phyloP scores from a whole-genome alignment of 1,140 invertebrate genomes.

The Chrysoperla carnea region DNA sequence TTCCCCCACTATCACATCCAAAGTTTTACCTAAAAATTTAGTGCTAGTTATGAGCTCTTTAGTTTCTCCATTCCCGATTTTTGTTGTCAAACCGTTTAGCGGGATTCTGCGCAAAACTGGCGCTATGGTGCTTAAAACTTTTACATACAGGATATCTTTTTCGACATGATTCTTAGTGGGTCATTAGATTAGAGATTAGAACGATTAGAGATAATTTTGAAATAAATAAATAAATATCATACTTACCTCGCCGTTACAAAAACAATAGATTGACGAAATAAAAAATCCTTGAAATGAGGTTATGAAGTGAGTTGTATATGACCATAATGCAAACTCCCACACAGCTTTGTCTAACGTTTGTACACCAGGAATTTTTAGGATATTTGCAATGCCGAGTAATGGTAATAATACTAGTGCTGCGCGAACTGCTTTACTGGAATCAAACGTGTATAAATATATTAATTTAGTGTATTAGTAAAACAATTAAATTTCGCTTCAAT shows the following conservation, averaged over 20 bases:
- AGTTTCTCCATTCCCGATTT: neutral
- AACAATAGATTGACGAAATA: slow-evolving; percentile 71
- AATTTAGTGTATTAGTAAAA: neutral
- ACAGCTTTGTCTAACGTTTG: slow-evolving; percentile 37
- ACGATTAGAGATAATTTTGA: too few species aligned
- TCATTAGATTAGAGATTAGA: too few species aligned
- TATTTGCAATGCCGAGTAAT: slow-evolving; percentile 64
- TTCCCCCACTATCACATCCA: too few species aligned
- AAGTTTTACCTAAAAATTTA: too few species aligned
- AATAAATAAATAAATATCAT: too few species aligned
- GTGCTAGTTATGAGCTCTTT: too few species aligned
- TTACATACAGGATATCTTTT: too few species aligned
- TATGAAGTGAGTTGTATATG: slow-evolving; percentile 60
- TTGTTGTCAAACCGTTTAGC: neutral
- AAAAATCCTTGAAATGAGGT: slow-evolving; percentile 77
- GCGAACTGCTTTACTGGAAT: slow-evolving; percentile 55
- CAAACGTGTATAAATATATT: slow-evolving; percentile 4
- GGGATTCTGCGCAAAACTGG: too few species aligned
- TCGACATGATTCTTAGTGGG: too few species aligned
- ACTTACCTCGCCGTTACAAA: slow-evolving; percentile 71
- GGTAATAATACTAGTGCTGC: slow-evolving; percentile 64
- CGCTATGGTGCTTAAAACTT: too few species aligned
- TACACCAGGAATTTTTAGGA: slow-evolving; percentile 51
- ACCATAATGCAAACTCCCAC: slow-evolving; percentile 62
- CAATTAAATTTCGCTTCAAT: neutral